phyloP scores from a whole-genome alignment of 2,113 vertebrate genomes.

The Prinia subflava region DNA sequence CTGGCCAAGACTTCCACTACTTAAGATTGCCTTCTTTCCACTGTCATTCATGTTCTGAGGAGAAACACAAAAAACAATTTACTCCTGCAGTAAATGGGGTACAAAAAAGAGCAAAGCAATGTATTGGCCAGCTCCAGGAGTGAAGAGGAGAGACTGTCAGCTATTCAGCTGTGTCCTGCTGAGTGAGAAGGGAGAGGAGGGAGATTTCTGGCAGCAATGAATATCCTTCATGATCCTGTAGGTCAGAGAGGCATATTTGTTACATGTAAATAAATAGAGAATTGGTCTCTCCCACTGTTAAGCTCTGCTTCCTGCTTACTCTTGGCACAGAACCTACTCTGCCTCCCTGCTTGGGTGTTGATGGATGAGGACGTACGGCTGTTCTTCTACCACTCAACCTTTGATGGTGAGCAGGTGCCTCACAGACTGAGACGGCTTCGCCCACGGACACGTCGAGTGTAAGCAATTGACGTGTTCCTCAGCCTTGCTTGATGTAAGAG shows the following conservation, averaged over 20 bases:
- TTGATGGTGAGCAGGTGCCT: constrained; percentile 83
- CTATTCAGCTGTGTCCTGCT: background rate
- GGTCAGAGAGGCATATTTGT: background rate
- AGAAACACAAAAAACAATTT: background rate
- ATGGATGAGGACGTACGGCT: constrained; percentile 85
- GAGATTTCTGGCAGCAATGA: constrained; percentile 24
- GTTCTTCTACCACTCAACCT: constrained; percentile 90
- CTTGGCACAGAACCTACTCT: constrained; percentile 75
- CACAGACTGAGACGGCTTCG: constrained; percentile 85
- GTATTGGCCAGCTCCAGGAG: background rate
- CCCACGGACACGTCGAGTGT: constrained; percentile 80
- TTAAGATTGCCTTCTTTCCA: background rate
- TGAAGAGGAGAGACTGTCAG: background rate
- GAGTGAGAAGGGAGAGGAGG: background rate
- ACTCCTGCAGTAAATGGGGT: background rate
- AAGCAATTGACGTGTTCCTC: constrained; percentile 16
- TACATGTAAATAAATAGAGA: background rate
- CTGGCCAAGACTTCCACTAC: background rate
- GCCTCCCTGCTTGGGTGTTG: constrained; percentile 84
- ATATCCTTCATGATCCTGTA: background rate
- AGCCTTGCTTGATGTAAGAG: background rate
- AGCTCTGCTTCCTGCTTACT: background rate
- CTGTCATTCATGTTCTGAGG: background rate
- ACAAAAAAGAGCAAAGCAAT: background rate
- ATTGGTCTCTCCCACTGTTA: background rate